Evolutionary conservation across 2,113 vertebrate species (phyloP).

Genomic region (Charina bottae): DNA sequence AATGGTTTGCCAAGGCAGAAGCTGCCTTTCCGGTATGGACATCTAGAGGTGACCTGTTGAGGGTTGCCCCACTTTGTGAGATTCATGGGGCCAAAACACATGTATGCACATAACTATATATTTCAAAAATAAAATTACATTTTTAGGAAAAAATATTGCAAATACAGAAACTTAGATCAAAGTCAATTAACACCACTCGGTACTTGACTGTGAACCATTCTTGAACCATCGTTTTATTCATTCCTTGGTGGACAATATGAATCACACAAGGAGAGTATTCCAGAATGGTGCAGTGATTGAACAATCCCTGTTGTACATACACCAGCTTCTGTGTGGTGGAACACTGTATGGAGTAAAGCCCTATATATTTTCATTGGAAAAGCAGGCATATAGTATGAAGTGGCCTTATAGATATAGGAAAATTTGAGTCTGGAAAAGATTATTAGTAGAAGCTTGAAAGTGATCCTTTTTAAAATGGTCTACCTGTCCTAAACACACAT

Average conservation of each 20-base stretch:
- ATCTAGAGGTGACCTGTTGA: too few relatives aligned
- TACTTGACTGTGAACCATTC: neutral
- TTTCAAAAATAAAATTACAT: too few relatives aligned
- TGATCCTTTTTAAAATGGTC: neutral
- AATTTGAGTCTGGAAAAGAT: neutral
- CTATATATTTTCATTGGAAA: neutral
- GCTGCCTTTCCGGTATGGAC: too few relatives aligned
- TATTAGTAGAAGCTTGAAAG: neutral
- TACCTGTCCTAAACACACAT: neutral
- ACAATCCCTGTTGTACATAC: neutral
- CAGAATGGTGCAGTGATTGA: neutral
- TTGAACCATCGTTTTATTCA: neutral
- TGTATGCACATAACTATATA: too few relatives aligned
- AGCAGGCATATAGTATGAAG: neutral
- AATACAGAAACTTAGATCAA: neutral
- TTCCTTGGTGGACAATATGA: neutral
- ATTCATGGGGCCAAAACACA: too few relatives aligned
- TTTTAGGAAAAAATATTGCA: too few relatives aligned
- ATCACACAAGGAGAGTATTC: neutral
- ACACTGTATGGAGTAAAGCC: neutral
- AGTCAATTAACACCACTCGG: neutral
- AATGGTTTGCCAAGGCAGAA: too few relatives aligned
- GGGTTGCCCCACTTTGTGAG: too few relatives aligned
- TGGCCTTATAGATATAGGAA: neutral
- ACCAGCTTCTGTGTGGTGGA: neutral